Evolutionary conservation across 2,797 vertebrate species (phyloP).

Genomic region (Mus minutoides): DNA sequence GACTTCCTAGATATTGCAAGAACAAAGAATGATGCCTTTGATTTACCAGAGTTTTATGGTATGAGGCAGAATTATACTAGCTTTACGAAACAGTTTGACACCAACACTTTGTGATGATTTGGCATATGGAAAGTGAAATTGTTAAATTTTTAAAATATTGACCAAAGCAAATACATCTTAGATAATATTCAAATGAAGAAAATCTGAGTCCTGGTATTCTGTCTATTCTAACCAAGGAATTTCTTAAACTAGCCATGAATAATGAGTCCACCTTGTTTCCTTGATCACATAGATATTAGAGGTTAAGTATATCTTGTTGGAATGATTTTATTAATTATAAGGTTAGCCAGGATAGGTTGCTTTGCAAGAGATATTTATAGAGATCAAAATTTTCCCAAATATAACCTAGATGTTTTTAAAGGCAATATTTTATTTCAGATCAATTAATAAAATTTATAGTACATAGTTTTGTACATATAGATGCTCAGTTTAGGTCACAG

Average conservation of each 20-base stretch:
- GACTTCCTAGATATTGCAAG: not conserved
- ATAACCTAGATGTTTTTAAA: not conserved
- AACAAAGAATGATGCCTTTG: not conserved
- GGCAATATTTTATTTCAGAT: not conserved
- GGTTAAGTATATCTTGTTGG: slow-evolving; percentile 32
- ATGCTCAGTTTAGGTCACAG: not conserved
- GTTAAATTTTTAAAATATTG: slow-evolving; percentile 18
- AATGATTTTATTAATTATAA: slow-evolving; percentile 42
- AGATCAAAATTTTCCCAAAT: not conserved
- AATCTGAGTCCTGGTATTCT: slow-evolving; percentile 38
- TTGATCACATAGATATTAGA: slow-evolving; percentile 46
- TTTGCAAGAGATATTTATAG: slow-evolving; percentile 24
- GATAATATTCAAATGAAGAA: slow-evolving; percentile 42
- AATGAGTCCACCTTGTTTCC: slow-evolving; percentile 45
- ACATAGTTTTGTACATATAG: not conserved
- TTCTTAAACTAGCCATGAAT: slow-evolving; percentile 41
- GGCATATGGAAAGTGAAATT: not conserved
- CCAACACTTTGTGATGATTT: not conserved
- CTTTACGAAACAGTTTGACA: not conserved
- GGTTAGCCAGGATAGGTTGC: not conserved
- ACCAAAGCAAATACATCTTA: not conserved
- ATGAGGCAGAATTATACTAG: not conserved
- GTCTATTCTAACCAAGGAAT: slow-evolving; percentile 10
- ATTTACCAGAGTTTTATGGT: not conserved
- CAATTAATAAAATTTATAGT: not conserved